These are phyloP conservation scores for Hypena proboscidalis DNA, from an alignment of 2,888 invertebrate species.

Conservation along the genomic window DNA sequence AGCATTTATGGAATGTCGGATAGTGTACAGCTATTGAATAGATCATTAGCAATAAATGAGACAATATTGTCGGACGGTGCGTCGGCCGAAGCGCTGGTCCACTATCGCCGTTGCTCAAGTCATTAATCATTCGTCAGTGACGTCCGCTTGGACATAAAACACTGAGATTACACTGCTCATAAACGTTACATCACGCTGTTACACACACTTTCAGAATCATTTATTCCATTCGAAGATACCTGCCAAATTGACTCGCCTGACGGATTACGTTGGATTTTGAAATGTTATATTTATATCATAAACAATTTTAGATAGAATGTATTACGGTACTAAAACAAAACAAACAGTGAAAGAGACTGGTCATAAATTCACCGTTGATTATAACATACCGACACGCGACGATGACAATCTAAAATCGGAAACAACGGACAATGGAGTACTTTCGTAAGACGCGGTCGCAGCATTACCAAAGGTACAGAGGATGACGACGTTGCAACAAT, in stretches of 20 bases:
- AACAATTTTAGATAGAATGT: constrained; percentile 5
- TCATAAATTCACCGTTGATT: constrained; percentile 39
- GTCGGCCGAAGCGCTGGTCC: constrained; percentile 53
- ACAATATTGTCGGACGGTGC: constrained; percentile 70
- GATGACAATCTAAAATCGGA: constrained; percentile 63
- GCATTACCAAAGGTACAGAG: constrained; percentile 61
- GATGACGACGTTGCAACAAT: constrained; percentile 52
- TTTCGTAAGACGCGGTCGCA: constrained; percentile 51
- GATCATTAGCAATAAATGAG: constrained; percentile 80
- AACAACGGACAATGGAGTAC: constrained; percentile 68
- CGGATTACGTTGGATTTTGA: constrained; percentile 14
- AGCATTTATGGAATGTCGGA: constrained; percentile 34
- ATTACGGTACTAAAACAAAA: constrained; percentile 13
- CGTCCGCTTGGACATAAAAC: constrained; percentile 70
- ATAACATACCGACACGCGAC: constrained; percentile 46
- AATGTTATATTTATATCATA: not conserved
- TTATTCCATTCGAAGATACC: constrained; percentile 39
- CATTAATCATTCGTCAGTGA: constrained; percentile 74
- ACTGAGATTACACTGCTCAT: constrained; percentile 66
- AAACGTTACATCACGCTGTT: constrained; percentile 68
- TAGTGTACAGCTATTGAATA: constrained; percentile 60
- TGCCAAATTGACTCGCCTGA: constrained; percentile 24
- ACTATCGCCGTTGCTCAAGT: constrained; percentile 58
- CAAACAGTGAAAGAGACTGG: constrained; percentile 21
- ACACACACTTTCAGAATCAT: constrained; percentile 52